Evolutionary conservation across 2,888 invertebrate genomes (phyloP).

Genomic region (Drosophila borealis): DNA sequence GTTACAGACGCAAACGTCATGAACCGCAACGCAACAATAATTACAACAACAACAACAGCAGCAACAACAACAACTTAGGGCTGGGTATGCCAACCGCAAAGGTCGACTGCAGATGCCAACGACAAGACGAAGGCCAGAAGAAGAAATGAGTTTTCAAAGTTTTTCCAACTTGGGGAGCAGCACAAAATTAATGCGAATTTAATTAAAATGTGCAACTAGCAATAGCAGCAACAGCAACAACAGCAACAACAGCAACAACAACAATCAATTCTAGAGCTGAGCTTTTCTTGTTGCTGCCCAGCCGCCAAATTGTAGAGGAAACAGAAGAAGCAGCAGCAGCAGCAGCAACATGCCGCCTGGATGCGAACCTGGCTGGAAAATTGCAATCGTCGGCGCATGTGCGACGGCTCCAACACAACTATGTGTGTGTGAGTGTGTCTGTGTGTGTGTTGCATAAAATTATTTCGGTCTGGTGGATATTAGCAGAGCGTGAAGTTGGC

Average conservation of each 20-base stretch:
- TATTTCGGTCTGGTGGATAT: constrained; percentile 85
- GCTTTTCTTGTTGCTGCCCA: constrained; percentile 70
- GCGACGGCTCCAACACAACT: constrained; percentile 61
- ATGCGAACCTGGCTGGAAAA: constrained; percentile 55
- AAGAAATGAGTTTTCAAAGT: constrained; percentile 78
- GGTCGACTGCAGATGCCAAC: constrained; percentile 75
- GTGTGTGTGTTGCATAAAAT: constrained; percentile 85
- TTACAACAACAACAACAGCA: constrained; percentile 68
- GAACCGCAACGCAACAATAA: constrained; percentile 81
- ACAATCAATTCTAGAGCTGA: constrained; percentile 68
- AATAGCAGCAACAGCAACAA: constrained; percentile 49
- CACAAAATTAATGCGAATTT: constrained; percentile 79
- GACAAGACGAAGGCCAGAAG: constrained; percentile 63
- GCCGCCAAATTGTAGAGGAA: constrained; percentile 64
- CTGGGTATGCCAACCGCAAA: constrained; percentile 75
- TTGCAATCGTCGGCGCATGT: constrained; percentile 71
- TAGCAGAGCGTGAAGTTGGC: constrained; percentile 85
- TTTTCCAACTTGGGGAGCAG: constrained; percentile 68
- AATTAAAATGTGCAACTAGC: constrained; percentile 80
- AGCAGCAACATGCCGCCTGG: constrained; percentile 49
- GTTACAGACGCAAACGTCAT: constrained; percentile 77
- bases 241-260: constrained; percentile 35
- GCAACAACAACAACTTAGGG: constrained; percentile 55
- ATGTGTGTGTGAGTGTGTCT: constrained; percentile 49
- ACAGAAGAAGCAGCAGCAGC: constrained; percentile 24